A percentile compares a stretch with the other conserved stretches of the same genome.
Evolutionary conservation across 2,113 vertebrate genomes (phyloP).

Genomic region (Tyto alba): DNA sequence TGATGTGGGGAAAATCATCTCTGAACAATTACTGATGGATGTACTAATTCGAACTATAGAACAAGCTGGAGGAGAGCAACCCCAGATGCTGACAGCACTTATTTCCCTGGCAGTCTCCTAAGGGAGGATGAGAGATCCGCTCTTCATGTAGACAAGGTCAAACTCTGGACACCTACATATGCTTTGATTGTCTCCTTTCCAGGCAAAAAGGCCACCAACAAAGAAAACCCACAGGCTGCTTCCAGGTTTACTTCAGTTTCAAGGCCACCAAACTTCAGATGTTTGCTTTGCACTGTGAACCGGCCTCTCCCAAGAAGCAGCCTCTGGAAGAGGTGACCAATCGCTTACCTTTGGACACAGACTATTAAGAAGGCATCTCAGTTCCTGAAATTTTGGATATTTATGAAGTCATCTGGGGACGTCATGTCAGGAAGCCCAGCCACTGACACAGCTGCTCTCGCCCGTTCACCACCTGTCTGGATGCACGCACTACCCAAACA

Average conservation of each 20-base stretch:
- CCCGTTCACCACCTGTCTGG: not conserved
- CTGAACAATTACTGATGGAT: not conserved
- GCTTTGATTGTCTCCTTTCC: not conserved
- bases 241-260: not conserved
- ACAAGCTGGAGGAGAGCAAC: not conserved
- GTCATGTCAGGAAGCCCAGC: not conserved
- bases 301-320: not conserved
- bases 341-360: rapidly evolving
- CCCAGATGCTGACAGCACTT: not conserved
- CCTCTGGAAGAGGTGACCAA: not conserved
- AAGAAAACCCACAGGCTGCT: not conserved
- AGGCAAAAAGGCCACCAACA: not conserved
- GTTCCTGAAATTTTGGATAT: not conserved
- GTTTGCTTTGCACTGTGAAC: not conserved
- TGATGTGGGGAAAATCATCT: not conserved
- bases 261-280: not conserved
- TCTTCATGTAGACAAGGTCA: not conserved
- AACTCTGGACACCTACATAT: not conserved
- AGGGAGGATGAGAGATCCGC: not conserved
- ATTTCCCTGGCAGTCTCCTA: not conserved
- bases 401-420: not conserved
- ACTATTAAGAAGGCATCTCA: not conserved
- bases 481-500: not conserved
- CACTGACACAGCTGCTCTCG: not conserved
- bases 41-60: not conserved